Evolutionary conservation across 1,140 invertebrate species (phyloP).

Genomic region (Diorhabda elongata): DNA sequence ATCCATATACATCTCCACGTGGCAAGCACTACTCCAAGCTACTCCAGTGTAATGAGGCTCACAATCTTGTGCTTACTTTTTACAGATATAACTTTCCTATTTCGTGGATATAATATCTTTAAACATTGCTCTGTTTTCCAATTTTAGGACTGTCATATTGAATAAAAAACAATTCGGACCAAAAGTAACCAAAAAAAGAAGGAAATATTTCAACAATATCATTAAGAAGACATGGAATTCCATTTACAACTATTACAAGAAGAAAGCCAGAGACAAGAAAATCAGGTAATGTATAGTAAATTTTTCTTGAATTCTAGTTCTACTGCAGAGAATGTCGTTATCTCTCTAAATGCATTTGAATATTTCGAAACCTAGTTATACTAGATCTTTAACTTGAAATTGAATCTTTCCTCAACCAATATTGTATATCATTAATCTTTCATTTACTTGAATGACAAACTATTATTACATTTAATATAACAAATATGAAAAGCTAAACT

Average conservation of each 20-base stretch:
- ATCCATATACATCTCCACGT: too few relatives aligned
- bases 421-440: too few relatives aligned
- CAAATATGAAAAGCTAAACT: too few relatives aligned
- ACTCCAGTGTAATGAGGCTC: too few relatives aligned
- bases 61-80: too few relatives aligned
- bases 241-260: conserved; percentile 38
- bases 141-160: conserved; percentile 21
- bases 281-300: conserved; percentile 16
- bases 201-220: conserved; percentile 23
- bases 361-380: not conserved
- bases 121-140: not conserved
- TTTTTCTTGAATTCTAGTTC: not conserved
- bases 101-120: not conserved
- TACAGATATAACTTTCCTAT: not conserved
- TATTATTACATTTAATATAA: too few relatives aligned
- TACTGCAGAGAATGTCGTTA: not conserved
- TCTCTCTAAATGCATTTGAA: not conserved
- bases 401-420: not conserved
- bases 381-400: not conserved
- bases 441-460: too few relatives aligned
- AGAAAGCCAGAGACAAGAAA: conserved; percentile 23
- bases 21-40: too few relatives aligned
- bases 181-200: conserved; percentile 10
- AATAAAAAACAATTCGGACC: conserved; percentile 23
- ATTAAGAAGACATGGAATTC: conserved; percentile 33